phyloP scores from a whole-genome alignment of 1,140 invertebrate genomes.

The Cydia splendana region DNA sequence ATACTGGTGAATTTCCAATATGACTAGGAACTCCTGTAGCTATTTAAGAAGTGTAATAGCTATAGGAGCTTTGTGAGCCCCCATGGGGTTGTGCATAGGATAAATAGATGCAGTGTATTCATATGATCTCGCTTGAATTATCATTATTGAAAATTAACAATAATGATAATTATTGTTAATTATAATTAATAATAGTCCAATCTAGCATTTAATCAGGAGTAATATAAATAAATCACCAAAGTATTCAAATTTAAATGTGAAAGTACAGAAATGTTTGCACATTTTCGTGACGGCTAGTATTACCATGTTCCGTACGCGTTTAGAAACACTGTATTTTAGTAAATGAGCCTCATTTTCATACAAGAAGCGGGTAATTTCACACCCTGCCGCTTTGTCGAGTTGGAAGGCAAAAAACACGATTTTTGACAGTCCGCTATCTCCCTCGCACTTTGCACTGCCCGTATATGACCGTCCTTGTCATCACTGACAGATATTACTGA shows the following conservation, averaged over 20 bases:
- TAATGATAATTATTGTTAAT: too few relatives aligned
- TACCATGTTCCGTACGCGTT: background rate
- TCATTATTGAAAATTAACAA: too few relatives aligned
- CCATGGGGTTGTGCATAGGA: too few relatives aligned
- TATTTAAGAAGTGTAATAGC: too few relatives aligned
- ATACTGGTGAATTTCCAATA: too few relatives aligned
- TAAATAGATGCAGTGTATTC: too few relatives aligned
- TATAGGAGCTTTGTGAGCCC: too few relatives aligned
- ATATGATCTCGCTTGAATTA: too few relatives aligned
- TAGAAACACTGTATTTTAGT: background rate
- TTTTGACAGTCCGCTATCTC: slow-evolving; percentile 46
- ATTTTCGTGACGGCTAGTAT: slow-evolving; percentile 22
- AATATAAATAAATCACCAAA: background rate
- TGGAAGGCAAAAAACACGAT: slow-evolving; percentile 68
- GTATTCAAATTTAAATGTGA: background rate
- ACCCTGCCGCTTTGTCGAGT: slow-evolving; percentile 55
- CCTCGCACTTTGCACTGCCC: slow-evolving; percentile 41
- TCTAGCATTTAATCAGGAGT: background rate
- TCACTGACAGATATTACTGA: slow-evolving; percentile 71
- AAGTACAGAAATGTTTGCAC: background rate
- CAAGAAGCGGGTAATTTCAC: slow-evolving; percentile 28
- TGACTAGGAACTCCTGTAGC: too few relatives aligned
- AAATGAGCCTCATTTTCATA: slow-evolving; percentile 24
- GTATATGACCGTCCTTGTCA: slow-evolving; percentile 49
- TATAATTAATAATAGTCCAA: too few relatives aligned